These are phyloP conservation scores for Hartigia nigra DNA, from an alignment of 2,888 invertebrate species.

Conservation along the genomic window DNA sequence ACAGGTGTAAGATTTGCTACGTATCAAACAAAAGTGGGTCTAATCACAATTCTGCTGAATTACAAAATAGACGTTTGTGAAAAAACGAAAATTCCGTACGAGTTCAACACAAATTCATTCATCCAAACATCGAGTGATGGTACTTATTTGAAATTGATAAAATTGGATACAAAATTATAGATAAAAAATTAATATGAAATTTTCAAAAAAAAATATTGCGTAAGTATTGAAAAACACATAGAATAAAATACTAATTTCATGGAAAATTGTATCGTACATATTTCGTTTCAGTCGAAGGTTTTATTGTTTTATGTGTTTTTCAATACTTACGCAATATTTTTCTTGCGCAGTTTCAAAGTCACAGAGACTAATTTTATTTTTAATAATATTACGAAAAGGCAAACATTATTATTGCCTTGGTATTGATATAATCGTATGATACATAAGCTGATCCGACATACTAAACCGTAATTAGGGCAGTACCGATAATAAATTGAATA, in stretches of 20 bases:
- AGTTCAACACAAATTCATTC: conserved; percentile 36
- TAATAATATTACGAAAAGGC: too few relatives aligned
- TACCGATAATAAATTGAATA: background rate
- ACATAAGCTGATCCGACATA: background rate
- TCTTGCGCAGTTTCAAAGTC: too few relatives aligned
- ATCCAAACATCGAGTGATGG: conserved; percentile 47
- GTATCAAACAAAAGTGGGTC: conserved; percentile 60
- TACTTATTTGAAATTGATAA: conserved; percentile 49
- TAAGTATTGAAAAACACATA: too few relatives aligned
- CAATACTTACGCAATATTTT: too few relatives aligned
- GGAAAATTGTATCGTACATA: too few relatives aligned
- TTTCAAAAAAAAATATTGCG: too few relatives aligned
- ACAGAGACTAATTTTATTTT: too few relatives aligned
- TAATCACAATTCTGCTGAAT: conserved; percentile 54
- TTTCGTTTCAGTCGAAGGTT: too few relatives aligned
- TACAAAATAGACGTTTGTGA: conserved; percentile 56
- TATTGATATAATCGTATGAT: background rate
- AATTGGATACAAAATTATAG: conserved; percentile 21
- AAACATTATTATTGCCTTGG: background rate
- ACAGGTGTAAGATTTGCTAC: conserved; percentile 51
- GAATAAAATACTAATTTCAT: too few relatives aligned
- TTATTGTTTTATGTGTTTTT: too few relatives aligned
- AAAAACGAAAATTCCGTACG: conserved; percentile 50
- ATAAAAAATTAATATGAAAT: too few relatives aligned
- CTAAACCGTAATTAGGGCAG: background rate